Base-by-base conservation (phyloP, 1,140 invertebrate species). In the Battus philenor region DNA sequence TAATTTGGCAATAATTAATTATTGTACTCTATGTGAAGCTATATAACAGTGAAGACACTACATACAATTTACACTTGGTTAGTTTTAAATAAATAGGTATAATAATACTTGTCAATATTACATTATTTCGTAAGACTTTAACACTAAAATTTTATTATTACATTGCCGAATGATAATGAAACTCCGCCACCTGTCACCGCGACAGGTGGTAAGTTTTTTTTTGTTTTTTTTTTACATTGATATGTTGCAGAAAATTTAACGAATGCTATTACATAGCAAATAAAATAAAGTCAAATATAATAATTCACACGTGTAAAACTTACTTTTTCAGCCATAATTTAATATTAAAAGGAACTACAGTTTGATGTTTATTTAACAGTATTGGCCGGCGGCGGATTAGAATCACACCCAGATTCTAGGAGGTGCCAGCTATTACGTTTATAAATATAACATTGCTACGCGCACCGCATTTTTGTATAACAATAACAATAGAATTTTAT, bases 121-220 rank as follows among this genome's bases (percentile, higher is more conserved):
- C 6, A 6, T 46, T 58, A 18, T 20, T 53, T 11, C 16, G 10
- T 49, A 17, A 44, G 6, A 20, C 2, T 38, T 34, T 11, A 7
- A 54, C 56, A 56, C 52, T 59, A 61, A 17, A 52, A 67, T 58
- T 65, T 67, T 57, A 29, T 47, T 47, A 50, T 59, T 54, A 47
- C 52, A 44, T 50, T 53, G 48, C 56, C 61, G 60, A 68, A 41
- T 41, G 12, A 41, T 18, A 67, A 61, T 57, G 52, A 50, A 54
- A 33, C 48, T 44, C 18, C 44, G 56, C 32, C 46, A n/a, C n/a
- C 44, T 47, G 38, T 52, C 50, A 29, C 38, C 29, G 16, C 39
- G 63, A 65, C 69, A 72, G 63, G 59, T 73, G 57, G 31, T 38
- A 38, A 34, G 45, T 53, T 58, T 61, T 66, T 66, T 58, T 48